These are phyloP conservation scores for Lingula anatina DNA, from an alignment of 2,888 invertebrate genomes.

Conservation along the genomic window DNA sequence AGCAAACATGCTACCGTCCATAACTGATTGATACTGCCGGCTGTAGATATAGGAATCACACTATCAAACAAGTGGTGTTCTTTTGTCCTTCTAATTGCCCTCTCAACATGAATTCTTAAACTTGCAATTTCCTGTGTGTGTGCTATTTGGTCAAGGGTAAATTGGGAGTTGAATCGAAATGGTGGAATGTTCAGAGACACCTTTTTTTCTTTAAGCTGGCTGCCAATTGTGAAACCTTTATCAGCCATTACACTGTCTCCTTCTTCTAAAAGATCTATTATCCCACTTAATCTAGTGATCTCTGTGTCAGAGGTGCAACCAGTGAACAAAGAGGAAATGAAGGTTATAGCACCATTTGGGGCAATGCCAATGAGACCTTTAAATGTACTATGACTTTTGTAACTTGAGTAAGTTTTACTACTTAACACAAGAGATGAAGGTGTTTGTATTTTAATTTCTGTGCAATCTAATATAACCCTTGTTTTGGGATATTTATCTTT, in stretches of 20 bases:
- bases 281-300: constrained; percentile 2
- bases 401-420: constrained; percentile 5
- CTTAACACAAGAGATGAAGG: constrained; percentile 2
- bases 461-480: constrained; percentile 10
- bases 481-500: constrained; percentile 10
- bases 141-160: background rate
- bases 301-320: constrained; percentile 12
- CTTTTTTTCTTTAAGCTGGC: constrained; percentile 3
- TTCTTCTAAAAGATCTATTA: constrained; percentile 6
- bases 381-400: constrained; percentile 6
- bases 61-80: constrained; percentile 9
- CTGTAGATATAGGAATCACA: constrained; percentile 5
- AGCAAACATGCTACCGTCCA: constrained; percentile 9
- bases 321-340: constrained; percentile 9
- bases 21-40: constrained; percentile 9
- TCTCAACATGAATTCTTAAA: constrained; percentile 7
- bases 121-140: constrained; percentile 3
- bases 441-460: constrained; percentile 10
- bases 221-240: constrained; percentile 11
- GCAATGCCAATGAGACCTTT: constrained; percentile 11
- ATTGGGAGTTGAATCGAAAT: background rate
- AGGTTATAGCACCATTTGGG: constrained; percentile 6
- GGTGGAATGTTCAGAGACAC: constrained; percentile 9
- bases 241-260: constrained; percentile 12
- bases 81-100: constrained; percentile 5